Base-by-base conservation (phyloP, 2,113 vertebrate genomes). In the Aramus guarauna region DNA sequence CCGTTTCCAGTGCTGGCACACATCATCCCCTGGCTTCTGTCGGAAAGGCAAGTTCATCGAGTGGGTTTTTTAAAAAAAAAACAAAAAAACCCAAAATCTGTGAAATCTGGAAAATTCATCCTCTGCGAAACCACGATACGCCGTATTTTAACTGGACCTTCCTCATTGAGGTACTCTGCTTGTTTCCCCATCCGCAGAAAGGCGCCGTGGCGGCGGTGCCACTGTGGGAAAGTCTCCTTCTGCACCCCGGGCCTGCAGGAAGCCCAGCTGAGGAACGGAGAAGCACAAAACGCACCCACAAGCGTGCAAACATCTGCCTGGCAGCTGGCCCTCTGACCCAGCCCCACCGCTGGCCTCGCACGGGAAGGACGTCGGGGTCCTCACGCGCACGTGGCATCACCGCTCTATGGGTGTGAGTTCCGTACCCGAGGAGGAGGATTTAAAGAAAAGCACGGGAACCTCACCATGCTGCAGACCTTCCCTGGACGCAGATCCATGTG, bases 181-280 rank as follows among this genome's bases (percentile, higher is more conserved):
- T 4, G 8, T 41, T 9, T 23, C 62, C 14, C 32, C 23, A 4
- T 6, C 36, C 24, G 60, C 55, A 55, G 48, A 20, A 17, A 27
- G 79, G 66, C 24, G 6, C 27, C 2, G 58, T 9, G 56, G 6
- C 0, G 9, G 53, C 7, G 76, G 32, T 26, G 50, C 32, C n/a
- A 8, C 39, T 1, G 17, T 0, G 34, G 45, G 29, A 5, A n/a
- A 5, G 19, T 17, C 53, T 79, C 69, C 53, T 9, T 4, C 1
- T 0, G 9, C 7, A 3, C 30, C 3, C 22, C 3, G 56, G 7
- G 5, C 1, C 12, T 15, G 15, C 27, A 6, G n/a, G 32, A 22
- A 41, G 30, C 37, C 37, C 64, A 36, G 13, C 13, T 22, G 22
- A 37, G 45, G 27, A 21, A 13, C 14, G 22, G 34, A 12, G 13